Base-by-base conservation (phyloP, 1,140 invertebrate species). In the Zaprionus taronus region DNA sequence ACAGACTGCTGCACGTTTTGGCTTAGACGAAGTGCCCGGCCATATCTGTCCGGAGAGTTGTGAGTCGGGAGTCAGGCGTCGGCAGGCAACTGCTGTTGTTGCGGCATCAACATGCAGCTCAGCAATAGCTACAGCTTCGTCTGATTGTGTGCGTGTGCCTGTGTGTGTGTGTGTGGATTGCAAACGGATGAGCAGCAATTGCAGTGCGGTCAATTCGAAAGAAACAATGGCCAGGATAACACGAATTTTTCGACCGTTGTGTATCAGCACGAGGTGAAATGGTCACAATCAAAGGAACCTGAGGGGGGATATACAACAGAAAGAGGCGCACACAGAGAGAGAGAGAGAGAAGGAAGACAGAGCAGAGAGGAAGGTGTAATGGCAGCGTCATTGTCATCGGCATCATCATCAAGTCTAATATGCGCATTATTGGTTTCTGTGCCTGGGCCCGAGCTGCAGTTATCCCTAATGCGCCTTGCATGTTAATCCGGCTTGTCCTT, bases 401-500 rank as follows among this genome's bases (percentile, higher is more conserved):
- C 76, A 79, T 85, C 82, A 83, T 83, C 84, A 83, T 87, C 84
- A 87, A 79, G 85, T 84, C 84, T 90, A 89, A 89, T 90, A 89
- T 89, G 84, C 84, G 85, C 84, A 90, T 89, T 89, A 89, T 89
- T 89, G 85, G 84, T 90, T 89, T 87, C 89, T 66, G 60, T 53
- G 68, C 55, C 41, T 26, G 66, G 36, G 41, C 51, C 44, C 47
- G 36, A 58, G 71, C 61, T 79, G 85, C 84, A 89, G 78, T 84
- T 89, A 84, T 81, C 81, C 84, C 73, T 84, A 81, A 84, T 89
- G 81, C 69, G 81, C 68, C 84, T 72, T 89, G 81, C 84, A 90
- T 84, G 79, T 79, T 89, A 81, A 87, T 89, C 72, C 63, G 28
- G 49, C 70, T 83, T 80, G 61, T 67, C 69, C 74, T 72, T 28